phyloP scores from a whole-genome alignment of 2,113 vertebrate genomes.

The Eurystomus gularis region DNA sequence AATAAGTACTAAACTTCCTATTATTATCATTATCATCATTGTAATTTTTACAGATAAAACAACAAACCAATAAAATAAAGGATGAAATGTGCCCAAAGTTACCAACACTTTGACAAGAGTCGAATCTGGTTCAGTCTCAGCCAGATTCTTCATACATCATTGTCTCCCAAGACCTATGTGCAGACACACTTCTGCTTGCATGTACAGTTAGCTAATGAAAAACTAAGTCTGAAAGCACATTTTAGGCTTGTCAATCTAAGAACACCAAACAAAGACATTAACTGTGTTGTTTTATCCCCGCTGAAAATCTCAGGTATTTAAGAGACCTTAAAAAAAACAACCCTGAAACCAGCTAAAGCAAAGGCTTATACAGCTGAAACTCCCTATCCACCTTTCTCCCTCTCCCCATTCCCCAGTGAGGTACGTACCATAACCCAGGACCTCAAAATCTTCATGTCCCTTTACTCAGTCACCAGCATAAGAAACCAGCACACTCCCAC shows the following conservation, averaged over 20 bases:
- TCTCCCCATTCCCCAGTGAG: background rate
- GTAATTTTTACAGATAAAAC: background rate
- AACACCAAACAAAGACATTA: background rate
- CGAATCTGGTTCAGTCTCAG: background rate
- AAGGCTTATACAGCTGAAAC: background rate
- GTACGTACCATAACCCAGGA: background rate
- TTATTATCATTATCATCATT: background rate
- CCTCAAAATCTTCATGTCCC: background rate
- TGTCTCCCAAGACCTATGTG: background rate
- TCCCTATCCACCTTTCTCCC: background rate
- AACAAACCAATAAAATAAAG: background rate
- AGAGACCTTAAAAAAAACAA: background rate
- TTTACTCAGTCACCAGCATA: background rate
- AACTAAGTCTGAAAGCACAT: background rate
- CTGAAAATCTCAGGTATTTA: background rate
- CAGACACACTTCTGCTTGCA: background rate
- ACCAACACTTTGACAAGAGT: background rate
- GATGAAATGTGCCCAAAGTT: background rate
- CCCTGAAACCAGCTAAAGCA: background rate
- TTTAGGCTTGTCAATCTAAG: background rate
- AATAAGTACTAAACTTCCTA: background rate
- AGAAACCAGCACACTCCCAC: background rate
- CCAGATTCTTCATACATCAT: background rate
- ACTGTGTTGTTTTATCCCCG: background rate
- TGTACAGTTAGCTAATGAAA: background rate